phyloP scores from a whole-genome alignment of 1,140 invertebrate species.

The Parapsyche elsis region DNA sequence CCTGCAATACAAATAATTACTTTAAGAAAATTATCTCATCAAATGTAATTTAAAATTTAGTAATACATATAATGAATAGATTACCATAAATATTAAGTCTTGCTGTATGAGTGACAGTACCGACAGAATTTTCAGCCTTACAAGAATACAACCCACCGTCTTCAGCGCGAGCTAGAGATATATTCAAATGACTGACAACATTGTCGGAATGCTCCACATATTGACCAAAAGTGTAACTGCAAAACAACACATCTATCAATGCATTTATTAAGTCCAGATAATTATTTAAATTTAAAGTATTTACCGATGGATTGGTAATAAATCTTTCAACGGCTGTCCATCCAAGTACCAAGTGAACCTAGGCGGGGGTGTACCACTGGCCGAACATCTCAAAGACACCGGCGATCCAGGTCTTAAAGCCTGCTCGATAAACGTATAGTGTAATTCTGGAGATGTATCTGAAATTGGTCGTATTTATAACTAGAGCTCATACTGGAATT shows the following conservation, averaged over 20 bases:
- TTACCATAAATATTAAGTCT: constrained; percentile 76
- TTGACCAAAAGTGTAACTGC: constrained; percentile 47
- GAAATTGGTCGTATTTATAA: constrained; percentile 46
- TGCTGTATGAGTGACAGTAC: constrained; percentile 74
- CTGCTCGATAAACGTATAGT: constrained; percentile 82
- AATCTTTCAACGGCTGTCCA: constrained; percentile 69
- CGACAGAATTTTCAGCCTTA: constrained; percentile 67
- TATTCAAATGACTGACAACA: constrained; percentile 61
- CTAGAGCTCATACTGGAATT: not conserved
- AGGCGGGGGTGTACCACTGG: constrained; percentile 82
- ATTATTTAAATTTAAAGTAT: not conserved
- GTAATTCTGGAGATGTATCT: constrained; percentile 78
- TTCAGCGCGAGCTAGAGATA: constrained; percentile 72
- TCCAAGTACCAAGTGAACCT: constrained; percentile 82
- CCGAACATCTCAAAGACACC: constrained; percentile 80
- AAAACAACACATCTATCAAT: not conserved
- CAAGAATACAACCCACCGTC: constrained; percentile 81
- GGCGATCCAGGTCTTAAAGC: constrained; percentile 76
- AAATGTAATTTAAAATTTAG: constrained; percentile 1
- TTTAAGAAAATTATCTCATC: not conserved
- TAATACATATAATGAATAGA: constrained; percentile 51
- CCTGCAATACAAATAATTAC: constrained; percentile 63
- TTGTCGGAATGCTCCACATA: constrained; percentile 56
- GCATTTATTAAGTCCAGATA: not conserved
- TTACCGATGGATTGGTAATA: constrained; percentile 59